Conservation (phyloP, 2,888 invertebrate species). For the Heliconius ismenius region DNA sequence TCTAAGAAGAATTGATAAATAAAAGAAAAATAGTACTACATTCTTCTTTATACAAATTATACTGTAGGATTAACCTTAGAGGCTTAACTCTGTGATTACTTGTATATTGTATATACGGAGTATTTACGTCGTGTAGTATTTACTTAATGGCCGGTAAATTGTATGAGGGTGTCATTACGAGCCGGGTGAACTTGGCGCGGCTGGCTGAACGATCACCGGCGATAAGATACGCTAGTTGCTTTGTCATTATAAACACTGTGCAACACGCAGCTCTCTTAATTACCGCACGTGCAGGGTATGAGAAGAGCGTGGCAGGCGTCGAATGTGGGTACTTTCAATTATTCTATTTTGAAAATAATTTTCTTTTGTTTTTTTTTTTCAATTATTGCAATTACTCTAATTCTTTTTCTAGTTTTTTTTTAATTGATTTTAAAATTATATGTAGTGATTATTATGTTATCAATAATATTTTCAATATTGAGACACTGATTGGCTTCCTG, state of each 20-base stretch:
- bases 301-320: slow-evolving; percentile 2
- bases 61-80: background rate
- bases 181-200: slow-evolving; percentile 69
- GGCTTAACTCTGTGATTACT: slow-evolving; percentile 6
- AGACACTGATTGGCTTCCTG: slow-evolving; percentile 30
- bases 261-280: slow-evolving; percentile 32
- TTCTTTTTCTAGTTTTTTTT: background rate
- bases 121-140: slow-evolving; percentile 54
- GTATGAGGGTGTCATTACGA: slow-evolving; percentile 64
- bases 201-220: slow-evolving; percentile 48
- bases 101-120: slow-evolving; percentile 8
- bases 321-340: background rate
- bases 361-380: background rate
- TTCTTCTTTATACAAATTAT: background rate
- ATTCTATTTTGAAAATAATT: background rate
- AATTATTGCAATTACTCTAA: background rate
- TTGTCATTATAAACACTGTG: slow-evolving; percentile 34
- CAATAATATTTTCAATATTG: slow-evolving; percentile 9
- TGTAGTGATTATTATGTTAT: background rate
- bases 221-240: slow-evolving; percentile 35
- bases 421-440: background rate
- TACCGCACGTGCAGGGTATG: slow-evolving; percentile 20
- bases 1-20: background rate
- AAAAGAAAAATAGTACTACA: background rate
- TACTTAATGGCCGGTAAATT: slow-evolving; percentile 70